Evolutionary conservation across 2,797 vertebrate species (phyloP).

Genomic region (Steatocranus sp.): DNA sequence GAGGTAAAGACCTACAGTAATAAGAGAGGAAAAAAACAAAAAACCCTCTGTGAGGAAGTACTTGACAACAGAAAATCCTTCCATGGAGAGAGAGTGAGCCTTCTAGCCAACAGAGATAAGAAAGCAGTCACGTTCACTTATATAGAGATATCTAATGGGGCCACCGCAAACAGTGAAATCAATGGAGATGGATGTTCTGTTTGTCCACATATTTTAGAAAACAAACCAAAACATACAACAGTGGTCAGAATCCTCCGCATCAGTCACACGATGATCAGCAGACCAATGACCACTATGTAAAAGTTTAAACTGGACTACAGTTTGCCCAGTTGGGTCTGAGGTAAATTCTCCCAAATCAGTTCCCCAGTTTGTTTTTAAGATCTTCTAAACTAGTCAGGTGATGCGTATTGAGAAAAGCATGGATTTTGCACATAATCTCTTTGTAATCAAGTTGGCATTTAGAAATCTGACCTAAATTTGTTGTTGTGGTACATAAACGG

Average conservation of each 20-base stretch:
- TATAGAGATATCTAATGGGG: neutral
- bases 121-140: neutral
- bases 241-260: neutral
- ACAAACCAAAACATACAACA: neutral
- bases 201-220: neutral
- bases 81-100: neutral
- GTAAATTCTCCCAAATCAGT: neutral
- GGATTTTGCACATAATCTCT: neutral
- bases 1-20: neutral
- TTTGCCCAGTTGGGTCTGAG: neutral
- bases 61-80: neutral
- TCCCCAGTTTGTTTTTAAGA: neutral
- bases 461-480: neutral
- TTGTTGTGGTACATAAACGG: neutral
- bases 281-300: neutral
- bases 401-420: neutral
- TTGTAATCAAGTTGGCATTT: neutral
- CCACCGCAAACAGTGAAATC: neutral
- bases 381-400: neutral
- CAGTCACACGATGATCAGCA: neutral
- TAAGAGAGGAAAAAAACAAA: neutral
- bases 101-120: neutral
- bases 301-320: neutral
- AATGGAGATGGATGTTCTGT: neutral
- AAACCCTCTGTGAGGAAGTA: neutral